Percentiles rank a stretch among this genome's conserved stretches.
Evolutionary conservation across 1,140 invertebrate genomes (phyloP).

Genomic region (Drosophila orosa): DNA sequence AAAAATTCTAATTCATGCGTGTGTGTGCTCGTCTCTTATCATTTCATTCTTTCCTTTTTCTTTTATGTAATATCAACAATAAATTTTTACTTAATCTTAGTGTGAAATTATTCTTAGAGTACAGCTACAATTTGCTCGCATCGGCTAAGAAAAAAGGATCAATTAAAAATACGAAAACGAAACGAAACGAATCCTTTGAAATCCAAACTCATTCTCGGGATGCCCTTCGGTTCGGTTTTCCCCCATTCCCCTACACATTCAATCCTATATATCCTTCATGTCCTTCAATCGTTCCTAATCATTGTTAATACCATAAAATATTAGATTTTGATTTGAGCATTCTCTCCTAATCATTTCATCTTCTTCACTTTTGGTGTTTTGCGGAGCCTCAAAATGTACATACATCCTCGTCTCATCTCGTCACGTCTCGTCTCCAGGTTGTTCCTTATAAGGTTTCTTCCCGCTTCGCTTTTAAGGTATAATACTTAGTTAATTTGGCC

Average conservation of each 20-base stretch:
- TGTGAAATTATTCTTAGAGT: conserved; percentile 77
- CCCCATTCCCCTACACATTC: not conserved
- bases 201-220: conserved; percentile 45
- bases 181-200: conserved; percentile 44
- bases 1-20: conserved; percentile 78
- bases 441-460: conserved; percentile 4
- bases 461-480: conserved; percentile 59
- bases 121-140: conserved; percentile 79
- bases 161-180: conserved; percentile 48
- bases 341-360: conserved; percentile 32
- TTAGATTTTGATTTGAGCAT: conserved; percentile 79
- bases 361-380: conserved; percentile 52
- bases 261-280: conserved; percentile 14
- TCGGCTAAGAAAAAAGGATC: conserved; percentile 70
- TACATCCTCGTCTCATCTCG: no score
- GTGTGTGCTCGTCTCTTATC: conserved; percentile 16
- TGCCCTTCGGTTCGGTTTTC: conserved; percentile 5
- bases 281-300: conserved; percentile 29
- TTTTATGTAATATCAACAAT: conserved; percentile 81
- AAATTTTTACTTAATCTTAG: conserved; percentile 79
- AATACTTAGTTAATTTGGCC: conserved; percentile 81
- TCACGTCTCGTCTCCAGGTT: conserved; percentile 34
- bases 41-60: conserved; percentile 28
- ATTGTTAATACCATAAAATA: conserved; percentile 64
- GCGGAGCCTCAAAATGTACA: conserved; percentile 70